These are phyloP conservation scores for Amazona vittata DNA, from an alignment of 2,113 vertebrate genomes.

Conservation along the genomic window DNA sequence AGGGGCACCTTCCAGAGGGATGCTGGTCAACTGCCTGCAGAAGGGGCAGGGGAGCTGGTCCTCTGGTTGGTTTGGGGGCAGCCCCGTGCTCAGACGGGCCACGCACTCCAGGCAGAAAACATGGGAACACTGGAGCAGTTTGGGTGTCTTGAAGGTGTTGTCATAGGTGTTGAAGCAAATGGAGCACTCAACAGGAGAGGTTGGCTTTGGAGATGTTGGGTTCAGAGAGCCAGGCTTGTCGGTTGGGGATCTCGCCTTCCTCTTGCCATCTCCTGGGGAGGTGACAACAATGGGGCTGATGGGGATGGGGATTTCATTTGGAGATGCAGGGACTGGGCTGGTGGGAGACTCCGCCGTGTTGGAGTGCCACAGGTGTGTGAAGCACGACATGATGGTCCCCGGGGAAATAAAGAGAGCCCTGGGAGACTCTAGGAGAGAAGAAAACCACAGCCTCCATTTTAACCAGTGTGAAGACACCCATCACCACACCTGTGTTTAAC, in stretches of 20 bases:
- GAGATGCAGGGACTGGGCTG: background rate
- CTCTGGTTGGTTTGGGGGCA: slow-evolving; percentile 67
- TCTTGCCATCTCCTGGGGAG: background rate
- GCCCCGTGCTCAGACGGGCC: slow-evolving; percentile 83
- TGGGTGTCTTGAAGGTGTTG: slow-evolving; percentile 95
- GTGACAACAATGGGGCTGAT: slow-evolving; percentile 32
- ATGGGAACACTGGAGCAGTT: slow-evolving; percentile 88
- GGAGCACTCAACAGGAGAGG: slow-evolving; percentile 85
- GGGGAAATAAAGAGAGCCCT: background rate
- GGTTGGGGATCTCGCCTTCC: background rate
- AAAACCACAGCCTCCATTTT: background rate
- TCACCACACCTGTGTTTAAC: background rate
- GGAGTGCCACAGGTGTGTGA: slow-evolving; percentile 61
- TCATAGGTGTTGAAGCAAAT: slow-evolving; percentile 95
- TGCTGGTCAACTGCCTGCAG: slow-evolving; percentile 85
- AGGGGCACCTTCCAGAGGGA: slow-evolving; percentile 83
- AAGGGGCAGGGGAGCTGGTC: slow-evolving; percentile 86
- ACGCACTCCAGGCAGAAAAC: slow-evolving; percentile 95
- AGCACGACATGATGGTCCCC: slow-evolving; percentile 64
- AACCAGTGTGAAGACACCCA: background rate
- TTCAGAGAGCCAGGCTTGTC: background rate
- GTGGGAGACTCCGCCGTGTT: background rate
- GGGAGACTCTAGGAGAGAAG: slow-evolving; percentile 16
- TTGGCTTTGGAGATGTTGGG: slow-evolving; percentile 2
- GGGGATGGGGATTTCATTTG: slow-evolving; percentile 27